Evolutionary conservation across 2,888 invertebrate species (phyloP).

Genomic region (Luperina testacea): DNA sequence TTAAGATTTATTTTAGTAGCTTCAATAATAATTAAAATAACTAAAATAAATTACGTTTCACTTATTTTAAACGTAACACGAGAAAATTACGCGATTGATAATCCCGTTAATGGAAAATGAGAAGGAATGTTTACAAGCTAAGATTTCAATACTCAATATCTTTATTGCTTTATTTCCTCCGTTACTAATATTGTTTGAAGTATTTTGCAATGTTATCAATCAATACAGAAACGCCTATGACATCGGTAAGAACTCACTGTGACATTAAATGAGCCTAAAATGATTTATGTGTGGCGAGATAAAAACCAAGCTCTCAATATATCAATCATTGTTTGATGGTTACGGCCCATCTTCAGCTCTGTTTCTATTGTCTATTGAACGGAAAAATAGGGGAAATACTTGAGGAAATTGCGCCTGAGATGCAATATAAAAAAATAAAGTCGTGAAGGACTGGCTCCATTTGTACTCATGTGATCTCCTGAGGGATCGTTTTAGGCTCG

Average conservation of each 20-base stretch:
- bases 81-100: slow-evolving; percentile 11
- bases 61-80: neutral
- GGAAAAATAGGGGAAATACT: slow-evolving; percentile 49
- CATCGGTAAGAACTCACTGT: slow-evolving; percentile 64
- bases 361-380: slow-evolving; percentile 64
- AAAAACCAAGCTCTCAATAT: slow-evolving; percentile 68
- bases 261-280: slow-evolving; percentile 76
- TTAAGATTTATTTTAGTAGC: neutral
- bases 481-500: slow-evolving; percentile 25
- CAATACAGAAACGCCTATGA: slow-evolving; percentile 70
- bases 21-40: neutral
- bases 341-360: slow-evolving; percentile 48
- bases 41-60: neutral
- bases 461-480: slow-evolving; percentile 29
- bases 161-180: neutral
- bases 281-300: slow-evolving; percentile 74
- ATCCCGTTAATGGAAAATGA: slow-evolving; percentile 2
- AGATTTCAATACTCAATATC: neutral
- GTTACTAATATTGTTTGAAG: slow-evolving; percentile 19
- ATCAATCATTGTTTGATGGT: slow-evolving; percentile 71
- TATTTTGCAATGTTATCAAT: slow-evolving; percentile 68
- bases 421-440: slow-evolving; percentile 52
- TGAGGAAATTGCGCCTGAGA: slow-evolving; percentile 45
- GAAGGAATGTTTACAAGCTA: slow-evolving; percentile 7
- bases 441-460: slow-evolving; percentile 37